Evolutionary conservation across 2,113 vertebrate genomes (phyloP).

Genomic region (Mormyrus iriodes): DNA sequence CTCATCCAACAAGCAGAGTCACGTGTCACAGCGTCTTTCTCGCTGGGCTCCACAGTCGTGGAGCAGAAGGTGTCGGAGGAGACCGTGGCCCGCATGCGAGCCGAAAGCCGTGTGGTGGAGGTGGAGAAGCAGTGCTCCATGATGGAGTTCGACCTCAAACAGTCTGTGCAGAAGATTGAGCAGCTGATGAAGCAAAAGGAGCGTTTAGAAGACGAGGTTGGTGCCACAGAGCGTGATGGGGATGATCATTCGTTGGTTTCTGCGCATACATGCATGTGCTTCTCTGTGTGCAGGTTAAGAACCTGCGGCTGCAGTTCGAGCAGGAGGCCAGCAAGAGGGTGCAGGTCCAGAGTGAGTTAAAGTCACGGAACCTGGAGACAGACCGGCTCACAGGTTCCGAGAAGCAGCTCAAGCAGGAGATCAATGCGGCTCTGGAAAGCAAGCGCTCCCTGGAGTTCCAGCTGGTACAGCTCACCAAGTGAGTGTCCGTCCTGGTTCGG

Average conservation of each 20-base stretch:
- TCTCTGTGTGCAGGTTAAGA: constrained; percentile 69
- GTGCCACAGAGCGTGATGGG: constrained; percentile 1
- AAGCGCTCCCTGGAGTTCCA: constrained; percentile 94
- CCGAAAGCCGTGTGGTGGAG: constrained; percentile 86
- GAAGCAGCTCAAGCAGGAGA: constrained; percentile 97
- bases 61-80: constrained; percentile 93
- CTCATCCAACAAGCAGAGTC: background rate
- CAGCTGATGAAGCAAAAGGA: constrained; percentile 92
- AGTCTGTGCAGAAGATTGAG: constrained; percentile 91
- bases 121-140: constrained; percentile 96
- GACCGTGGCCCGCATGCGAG: constrained; percentile 78
- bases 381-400: constrained; percentile 85
- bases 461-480: constrained; percentile 93
- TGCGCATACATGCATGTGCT: background rate
- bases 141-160: constrained; percentile 95
- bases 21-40: background rate
- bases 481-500: constrained; percentile 43
- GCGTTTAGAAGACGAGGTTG: constrained; percentile 88
- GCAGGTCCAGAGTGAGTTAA: constrained; percentile 79
- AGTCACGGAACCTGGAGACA: constrained; percentile 76
- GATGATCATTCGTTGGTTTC: background rate
- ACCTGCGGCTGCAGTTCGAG: constrained; percentile 75
- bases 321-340: constrained; percentile 82
- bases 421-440: constrained; percentile 81
- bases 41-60: constrained; percentile 67